Percentiles rank a stretch among this genome's conserved stretches.
Evolutionary conservation across 2,113 vertebrate species (phyloP).

Genomic region (Emydocephalus ijimae): DNA sequence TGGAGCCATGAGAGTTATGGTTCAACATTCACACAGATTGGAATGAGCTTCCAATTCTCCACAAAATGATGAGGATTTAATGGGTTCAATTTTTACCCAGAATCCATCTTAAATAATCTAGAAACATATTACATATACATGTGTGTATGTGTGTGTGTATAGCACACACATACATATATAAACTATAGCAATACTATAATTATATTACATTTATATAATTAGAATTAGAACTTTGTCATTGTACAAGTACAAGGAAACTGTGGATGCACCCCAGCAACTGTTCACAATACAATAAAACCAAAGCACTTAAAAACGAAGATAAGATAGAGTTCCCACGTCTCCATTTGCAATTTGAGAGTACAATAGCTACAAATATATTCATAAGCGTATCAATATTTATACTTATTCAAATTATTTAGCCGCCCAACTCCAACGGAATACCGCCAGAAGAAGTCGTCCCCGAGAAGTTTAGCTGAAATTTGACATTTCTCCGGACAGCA

Average conservation of each 20-base stretch:
- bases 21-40: background rate
- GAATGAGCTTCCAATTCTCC: background rate
- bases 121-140: background rate
- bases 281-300: no score
- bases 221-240: no score
- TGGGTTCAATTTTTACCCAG: background rate
- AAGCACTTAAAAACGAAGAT: no score
- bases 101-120: background rate
- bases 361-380: background rate
- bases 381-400: background rate
- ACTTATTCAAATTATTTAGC: background rate
- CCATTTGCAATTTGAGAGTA: no score
- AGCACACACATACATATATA: no score
- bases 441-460: background rate
- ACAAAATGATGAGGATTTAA: background rate
- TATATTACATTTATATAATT: background rate
- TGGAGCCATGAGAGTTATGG: background rate
- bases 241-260: no score
- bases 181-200: background rate
- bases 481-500: background rate
- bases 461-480: background rate
- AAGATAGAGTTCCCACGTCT: no score
- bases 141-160: no score
- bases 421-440: background rate
- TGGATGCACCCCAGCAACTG: no score